Evolutionary conservation across 2,888 invertebrate species (phyloP).

Genomic region (Calephelis perditalis): DNA sequence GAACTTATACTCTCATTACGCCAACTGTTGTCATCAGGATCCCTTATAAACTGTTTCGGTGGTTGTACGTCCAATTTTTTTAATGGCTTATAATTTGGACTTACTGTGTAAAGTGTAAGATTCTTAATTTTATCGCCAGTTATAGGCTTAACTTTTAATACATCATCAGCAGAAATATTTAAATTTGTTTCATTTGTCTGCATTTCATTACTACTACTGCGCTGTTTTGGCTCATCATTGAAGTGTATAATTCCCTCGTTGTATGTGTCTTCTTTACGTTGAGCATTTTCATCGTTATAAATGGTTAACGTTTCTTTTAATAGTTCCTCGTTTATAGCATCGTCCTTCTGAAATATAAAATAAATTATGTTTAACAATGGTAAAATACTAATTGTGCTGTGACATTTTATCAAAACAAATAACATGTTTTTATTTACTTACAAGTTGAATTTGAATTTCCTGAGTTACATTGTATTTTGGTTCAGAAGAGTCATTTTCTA

Average conservation of each 20-base stretch:
- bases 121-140: conserved; percentile 42
- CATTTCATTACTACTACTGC: neutral
- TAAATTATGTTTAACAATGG: conserved; percentile 12
- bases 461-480: conserved; percentile 33
- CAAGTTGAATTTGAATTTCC: conserved; percentile 54
- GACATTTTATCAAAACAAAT: neutral
- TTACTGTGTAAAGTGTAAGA: conserved; percentile 47
- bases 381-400: neutral
- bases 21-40: conserved; percentile 72
- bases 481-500: conserved; percentile 32
- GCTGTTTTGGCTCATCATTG: neutral
- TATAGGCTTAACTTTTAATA: conserved; percentile 52
- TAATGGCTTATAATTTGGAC: conserved; percentile 58
- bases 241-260: conserved; percentile 14
- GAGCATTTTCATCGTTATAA: conserved; percentile 41
- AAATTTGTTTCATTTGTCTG: conserved; percentile 23
- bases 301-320: conserved; percentile 48
- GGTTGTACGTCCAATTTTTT: conserved; percentile 63
- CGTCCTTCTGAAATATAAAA: conserved; percentile 52
- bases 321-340: conserved; percentile 57
- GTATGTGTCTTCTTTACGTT: conserved; percentile 31
- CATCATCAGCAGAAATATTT: conserved; percentile 29
- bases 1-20: conserved; percentile 70
- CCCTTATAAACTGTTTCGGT: conserved; percentile 51
- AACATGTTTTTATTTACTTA: conserved; percentile 33